Evolutionary conservation across 2,797 vertebrate species (phyloP).

Genomic region (Sternotherus odoratus): DNA sequence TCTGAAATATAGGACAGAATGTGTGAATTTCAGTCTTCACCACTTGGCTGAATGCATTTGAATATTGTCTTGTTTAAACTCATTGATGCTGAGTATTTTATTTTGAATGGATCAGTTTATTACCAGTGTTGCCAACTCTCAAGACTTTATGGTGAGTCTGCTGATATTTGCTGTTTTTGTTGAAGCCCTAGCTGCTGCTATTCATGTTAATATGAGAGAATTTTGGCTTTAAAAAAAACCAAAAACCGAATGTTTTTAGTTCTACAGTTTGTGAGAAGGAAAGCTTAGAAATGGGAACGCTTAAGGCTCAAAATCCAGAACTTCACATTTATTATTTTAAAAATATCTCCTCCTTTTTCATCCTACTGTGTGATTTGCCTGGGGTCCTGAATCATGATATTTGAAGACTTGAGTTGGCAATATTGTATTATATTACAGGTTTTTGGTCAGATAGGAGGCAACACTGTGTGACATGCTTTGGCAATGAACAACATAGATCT

Average conservation of each 20-base stretch:
- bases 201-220: background rate
- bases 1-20: background rate
- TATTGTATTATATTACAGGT: background rate
- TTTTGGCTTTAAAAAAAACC: background rate
- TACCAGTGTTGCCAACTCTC: background rate
- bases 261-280: no score
- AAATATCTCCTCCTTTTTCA: background rate
- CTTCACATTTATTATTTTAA: background rate
- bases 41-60: fast-evolving
- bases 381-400: background rate
- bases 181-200: background rate
- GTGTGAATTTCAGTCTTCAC: fast-evolving
- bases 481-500: background rate
- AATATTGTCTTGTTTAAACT: background rate
- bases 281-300: background rate
- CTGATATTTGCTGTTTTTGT: background rate
- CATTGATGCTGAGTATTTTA: background rate
- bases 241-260: background rate
- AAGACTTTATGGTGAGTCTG: background rate
- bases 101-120: background rate
- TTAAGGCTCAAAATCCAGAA: background rate
- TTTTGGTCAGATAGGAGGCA: background rate
- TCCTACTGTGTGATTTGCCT: background rate
- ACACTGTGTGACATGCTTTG: background rate
- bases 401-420: background rate